Conservation (phyloP, 1,140 invertebrate genomes). For the Plodia interpunctella region DNA sequence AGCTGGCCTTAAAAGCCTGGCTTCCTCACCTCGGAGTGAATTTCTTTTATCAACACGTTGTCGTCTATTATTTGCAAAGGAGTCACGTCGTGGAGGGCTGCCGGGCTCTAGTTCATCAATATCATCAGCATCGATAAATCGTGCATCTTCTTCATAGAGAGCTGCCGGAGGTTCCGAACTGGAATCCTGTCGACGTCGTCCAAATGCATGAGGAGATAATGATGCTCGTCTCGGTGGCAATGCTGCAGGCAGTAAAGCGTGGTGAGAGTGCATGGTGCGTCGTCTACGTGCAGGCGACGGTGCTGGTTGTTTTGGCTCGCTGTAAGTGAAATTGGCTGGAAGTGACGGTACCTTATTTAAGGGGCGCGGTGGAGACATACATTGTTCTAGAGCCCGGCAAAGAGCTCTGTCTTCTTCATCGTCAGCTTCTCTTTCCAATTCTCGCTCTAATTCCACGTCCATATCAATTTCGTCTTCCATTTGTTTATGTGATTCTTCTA, state of each 20-base stretch:
- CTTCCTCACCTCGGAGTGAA: conserved; percentile 60
- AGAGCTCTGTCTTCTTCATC: conserved; percentile 85
- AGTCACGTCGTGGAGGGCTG: conserved; percentile 54
- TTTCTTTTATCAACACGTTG: conserved; percentile 63
- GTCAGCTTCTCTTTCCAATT: conserved; percentile 86
- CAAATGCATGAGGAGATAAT: conserved; percentile 66
- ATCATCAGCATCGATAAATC: conserved; percentile 74
- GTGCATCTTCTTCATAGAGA: conserved; percentile 72
- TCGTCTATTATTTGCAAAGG: conserved; percentile 58
- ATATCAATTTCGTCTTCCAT: conserved; percentile 95
- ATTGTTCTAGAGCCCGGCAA: conserved; percentile 56
- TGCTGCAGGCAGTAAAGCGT: conserved; percentile 55
- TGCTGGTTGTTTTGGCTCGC: conserved; percentile 76
- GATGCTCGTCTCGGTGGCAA: conserved; percentile 59
- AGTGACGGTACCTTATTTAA: conserved; percentile 80
- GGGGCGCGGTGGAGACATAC: conserved; percentile 41
- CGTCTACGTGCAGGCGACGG: conserved; percentile 60
- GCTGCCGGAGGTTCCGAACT: conserved; percentile 60
- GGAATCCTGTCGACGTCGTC: conserved; percentile 65
- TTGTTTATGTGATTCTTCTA: conserved; percentile 98
- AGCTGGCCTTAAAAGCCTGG: conserved; percentile 53
- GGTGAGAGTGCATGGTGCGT: conserved; percentile 66
- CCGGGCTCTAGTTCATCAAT: conserved; percentile 62
- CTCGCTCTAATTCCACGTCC: conserved; percentile 92
- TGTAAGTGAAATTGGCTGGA: conserved; percentile 83